phyloP scores from a whole-genome alignment of 2,113 vertebrate species.

The Corynorhinus townsendii region DNA sequence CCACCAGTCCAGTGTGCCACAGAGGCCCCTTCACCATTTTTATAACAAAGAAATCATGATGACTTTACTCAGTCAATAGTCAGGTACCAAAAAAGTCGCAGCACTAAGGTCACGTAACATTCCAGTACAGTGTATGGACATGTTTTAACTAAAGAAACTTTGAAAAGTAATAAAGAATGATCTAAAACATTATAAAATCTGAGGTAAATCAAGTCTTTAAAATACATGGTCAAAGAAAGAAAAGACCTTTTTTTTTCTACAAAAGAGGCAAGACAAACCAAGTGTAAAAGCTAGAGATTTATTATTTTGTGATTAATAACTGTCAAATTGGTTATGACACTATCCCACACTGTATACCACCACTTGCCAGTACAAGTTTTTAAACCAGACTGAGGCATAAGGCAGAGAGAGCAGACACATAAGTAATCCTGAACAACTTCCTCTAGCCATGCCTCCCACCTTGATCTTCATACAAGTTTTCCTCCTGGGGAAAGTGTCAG shows the following conservation, averaged over 20 bases:
- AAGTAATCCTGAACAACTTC: constrained; percentile 17
- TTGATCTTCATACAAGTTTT: constrained; percentile 8
- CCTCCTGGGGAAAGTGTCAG: constrained; percentile 50
- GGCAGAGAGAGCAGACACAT: constrained; percentile 51
- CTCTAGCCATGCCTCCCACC: constrained; percentile 38
- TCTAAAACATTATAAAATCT: neutral
- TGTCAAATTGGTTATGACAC: constrained; percentile 70
- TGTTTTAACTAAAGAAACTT: neutral
- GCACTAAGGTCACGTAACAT: neutral
- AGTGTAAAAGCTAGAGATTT: constrained; percentile 77
- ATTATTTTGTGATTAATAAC: constrained; percentile 76
- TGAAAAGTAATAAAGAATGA: neutral
- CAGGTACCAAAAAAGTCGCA: neutral
- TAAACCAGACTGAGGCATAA: constrained; percentile 52
- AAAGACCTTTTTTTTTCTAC: constrained; percentile 57
- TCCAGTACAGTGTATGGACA: neutral
- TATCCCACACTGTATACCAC: constrained; percentile 57
- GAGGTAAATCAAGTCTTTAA: constrained; percentile 27
- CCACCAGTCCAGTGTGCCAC: neutral
- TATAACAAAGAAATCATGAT: neutral
- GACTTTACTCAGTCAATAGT: neutral
- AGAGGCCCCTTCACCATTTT: neutral
- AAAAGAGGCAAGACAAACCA: constrained; percentile 71
- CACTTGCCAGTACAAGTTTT: constrained; percentile 65
- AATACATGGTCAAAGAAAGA: neutral